These are phyloP conservation scores for Cosmia trapezina DNA, from an alignment of 2,888 invertebrate genomes.

Conservation along the genomic window DNA sequence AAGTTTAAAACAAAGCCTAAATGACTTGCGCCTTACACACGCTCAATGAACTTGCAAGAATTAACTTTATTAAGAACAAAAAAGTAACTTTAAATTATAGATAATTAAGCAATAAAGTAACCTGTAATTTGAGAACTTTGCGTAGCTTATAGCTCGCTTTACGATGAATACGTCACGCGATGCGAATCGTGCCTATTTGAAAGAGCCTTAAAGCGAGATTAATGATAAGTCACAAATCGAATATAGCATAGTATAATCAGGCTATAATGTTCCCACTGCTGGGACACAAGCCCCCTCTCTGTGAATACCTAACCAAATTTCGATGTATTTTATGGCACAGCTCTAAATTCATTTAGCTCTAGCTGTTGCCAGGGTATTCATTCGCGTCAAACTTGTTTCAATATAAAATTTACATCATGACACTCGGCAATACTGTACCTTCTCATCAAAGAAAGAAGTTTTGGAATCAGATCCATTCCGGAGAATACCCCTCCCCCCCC, in stretches of 20 bases:
- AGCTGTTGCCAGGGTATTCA: too few species aligned
- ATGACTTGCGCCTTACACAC: constrained; percentile 17
- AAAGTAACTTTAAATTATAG: not conserved
- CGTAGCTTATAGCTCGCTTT: not conserved
- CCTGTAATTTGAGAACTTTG: not conserved
- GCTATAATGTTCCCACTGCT: too few species aligned
- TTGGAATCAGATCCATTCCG: not conserved
- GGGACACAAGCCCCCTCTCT: too few species aligned
- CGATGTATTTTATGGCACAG: not conserved
- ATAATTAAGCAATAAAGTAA: not conserved
- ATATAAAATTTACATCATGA: not conserved
- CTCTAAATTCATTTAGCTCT: not conserved
- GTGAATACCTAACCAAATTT: not conserved
- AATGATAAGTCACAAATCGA: not conserved
- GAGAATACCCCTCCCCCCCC: too few species aligned
- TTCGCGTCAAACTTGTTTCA: not conserved
- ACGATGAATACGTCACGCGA: too few species aligned
- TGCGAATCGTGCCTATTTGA: too few species aligned
- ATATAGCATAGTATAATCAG: not conserved
- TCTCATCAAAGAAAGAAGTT: not conserved
- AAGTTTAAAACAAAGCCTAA: not conserved
- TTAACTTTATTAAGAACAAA: not conserved
- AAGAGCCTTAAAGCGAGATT: not conserved
- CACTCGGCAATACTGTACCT: not conserved
- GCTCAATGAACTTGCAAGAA: constrained; percentile 19